Evolutionary conservation across 2,113 vertebrate genomes (phyloP).

Genomic region (Mastomys coucha): DNA sequence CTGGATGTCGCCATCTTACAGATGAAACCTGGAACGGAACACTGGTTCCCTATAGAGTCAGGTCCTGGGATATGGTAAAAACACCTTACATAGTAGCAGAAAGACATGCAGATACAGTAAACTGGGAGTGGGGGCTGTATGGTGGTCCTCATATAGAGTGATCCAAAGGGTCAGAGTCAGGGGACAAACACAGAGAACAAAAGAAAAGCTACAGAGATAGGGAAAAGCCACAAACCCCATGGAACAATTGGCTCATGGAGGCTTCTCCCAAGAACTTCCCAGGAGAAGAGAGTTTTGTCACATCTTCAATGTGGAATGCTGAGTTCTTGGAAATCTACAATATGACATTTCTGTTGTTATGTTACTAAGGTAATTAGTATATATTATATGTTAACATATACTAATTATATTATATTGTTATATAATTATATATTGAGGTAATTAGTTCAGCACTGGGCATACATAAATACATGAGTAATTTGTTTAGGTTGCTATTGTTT

Average conservation of each 20-base stretch:
- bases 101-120: neutral
- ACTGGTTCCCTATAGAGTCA: neutral
- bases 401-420: too few relatives aligned
- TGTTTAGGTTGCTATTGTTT: neutral
- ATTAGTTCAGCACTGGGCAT: neutral
- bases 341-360: neutral
- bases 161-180: neutral
- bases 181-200: rapidly evolving
- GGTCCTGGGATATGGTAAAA: neutral
- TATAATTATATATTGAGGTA: neutral
- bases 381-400: too few relatives aligned
- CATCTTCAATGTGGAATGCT: neutral
- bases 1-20: neutral
- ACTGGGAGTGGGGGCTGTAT: neutral
- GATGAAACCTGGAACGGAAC: neutral
- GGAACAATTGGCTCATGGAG: rapidly evolving
- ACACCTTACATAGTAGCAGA: neutral
- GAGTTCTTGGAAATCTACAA: neutral
- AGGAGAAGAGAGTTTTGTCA: neutral
- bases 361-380: neutral
- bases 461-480: neutral
- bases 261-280: neutral
- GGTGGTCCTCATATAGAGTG: neutral
- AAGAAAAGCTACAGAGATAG: neutral
- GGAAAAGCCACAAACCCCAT: neutral